A percentile compares a stretch with the other conserved stretches of the same genome.
These are phyloP conservation scores for Heliocidaris tuberculata DNA, from an alignment of 35 echinoderm and acorn worm species.

Conservation along the genomic window DNA sequence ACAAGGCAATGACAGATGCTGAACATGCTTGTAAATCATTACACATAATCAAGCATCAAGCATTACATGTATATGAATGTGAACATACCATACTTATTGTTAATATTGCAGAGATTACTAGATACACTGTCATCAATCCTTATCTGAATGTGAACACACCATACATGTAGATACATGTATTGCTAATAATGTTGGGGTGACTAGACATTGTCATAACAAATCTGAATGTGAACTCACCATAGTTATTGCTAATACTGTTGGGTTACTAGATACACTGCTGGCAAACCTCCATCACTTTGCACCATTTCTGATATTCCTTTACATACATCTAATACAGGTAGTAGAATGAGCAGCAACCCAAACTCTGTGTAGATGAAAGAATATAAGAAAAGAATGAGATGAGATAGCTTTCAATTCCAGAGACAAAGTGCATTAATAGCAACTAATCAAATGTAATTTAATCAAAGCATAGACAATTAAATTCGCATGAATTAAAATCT, in stretches of 20 bases:
- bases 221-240: conserved; percentile 62
- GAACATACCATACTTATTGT: too few species aligned
- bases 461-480: too few species aligned
- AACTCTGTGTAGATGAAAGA: conserved; percentile 57
- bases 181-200: background rate
- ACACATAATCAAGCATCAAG: too few species aligned
- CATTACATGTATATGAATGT: too few species aligned
- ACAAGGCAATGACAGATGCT: background rate
- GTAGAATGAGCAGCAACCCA: conserved; percentile 59
- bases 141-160: conserved; percentile 50
- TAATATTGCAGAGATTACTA: background rate
- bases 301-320: conserved; percentile 61
- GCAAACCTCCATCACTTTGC: conserved; percentile 41
- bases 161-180: conserved; percentile 51
- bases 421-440: background rate
- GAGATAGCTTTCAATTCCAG: background rate
- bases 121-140: too few species aligned
- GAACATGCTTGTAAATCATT: too few species aligned
- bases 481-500: too few species aligned
- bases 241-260: conserved; percentile 68
- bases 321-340: conserved; percentile 60
- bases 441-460: too few species aligned
- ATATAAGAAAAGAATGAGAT: conserved; percentile 1
- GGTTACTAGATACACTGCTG: conserved; percentile 78
- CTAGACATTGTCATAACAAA: background rate